phyloP scores from a whole-genome alignment of 2,113 vertebrate genomes.

The Serinus canaria region DNA sequence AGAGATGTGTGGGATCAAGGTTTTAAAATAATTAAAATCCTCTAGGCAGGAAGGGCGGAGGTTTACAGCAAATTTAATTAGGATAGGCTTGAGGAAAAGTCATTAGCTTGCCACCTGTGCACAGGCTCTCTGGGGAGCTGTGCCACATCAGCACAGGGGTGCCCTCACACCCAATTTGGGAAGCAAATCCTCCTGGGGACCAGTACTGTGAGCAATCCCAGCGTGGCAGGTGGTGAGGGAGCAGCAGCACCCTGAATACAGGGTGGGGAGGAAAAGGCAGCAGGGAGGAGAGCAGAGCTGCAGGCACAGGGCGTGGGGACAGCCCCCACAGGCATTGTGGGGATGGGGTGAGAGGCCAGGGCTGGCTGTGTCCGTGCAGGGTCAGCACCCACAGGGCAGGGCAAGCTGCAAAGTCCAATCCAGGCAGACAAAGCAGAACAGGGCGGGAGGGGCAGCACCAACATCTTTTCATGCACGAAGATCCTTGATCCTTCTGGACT shows the following conservation, averaged over 20 bases:
- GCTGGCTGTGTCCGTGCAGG: background rate
- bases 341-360: background rate
- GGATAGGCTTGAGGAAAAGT: constrained; percentile 1
- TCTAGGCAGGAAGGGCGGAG: background rate
- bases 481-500: background rate
- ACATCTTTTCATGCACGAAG: background rate
- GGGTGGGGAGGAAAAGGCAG: background rate
- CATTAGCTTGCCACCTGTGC: background rate
- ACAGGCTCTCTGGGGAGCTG: background rate
- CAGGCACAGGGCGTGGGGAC: background rate
- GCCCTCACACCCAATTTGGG: fast-evolving
- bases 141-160: background rate
- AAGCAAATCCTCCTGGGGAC: background rate
- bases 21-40: constrained; percentile 47
- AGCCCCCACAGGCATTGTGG: fast-evolving
- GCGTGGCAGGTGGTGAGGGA: fast-evolving
- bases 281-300: background rate
- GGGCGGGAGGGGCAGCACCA: background rate
- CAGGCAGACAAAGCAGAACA: fast-evolving
- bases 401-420: background rate
- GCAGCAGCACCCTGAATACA: fast-evolving
- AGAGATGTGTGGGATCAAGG: background rate
- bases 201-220: background rate
- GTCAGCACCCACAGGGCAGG: background rate
- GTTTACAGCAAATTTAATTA: constrained; percentile 49